Percentiles rank a stretch among this genome's conserved stretches.
Conservation (phyloP, 1,140 invertebrate species). For the Drosophila kohkoa region DNA sequence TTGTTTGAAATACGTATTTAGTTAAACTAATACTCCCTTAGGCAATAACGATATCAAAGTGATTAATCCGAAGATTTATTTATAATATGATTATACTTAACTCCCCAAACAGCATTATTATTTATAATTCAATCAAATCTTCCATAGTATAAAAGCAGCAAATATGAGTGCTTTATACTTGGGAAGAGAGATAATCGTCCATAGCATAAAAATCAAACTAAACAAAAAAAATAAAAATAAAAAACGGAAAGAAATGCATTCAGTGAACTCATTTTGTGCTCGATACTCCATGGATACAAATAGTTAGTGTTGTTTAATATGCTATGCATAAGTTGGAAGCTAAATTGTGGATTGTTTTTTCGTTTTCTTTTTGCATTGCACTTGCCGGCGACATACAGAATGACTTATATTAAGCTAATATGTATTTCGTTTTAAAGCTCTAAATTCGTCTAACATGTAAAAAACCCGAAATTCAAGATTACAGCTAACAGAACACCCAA, state of each 20-base stretch:
- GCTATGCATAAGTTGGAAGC: constrained; percentile 1
- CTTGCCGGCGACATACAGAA: constrained; percentile 7
- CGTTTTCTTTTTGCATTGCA: constrained; percentile 5
- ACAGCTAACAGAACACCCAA: constrained; percentile 14
- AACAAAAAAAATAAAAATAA: too few relatives aligned
- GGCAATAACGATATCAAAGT: too few relatives aligned
- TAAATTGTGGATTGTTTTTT: too few relatives aligned
- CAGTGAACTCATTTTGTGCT: constrained; percentile 1
- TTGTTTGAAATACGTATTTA: too few relatives aligned
- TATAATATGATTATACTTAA: too few relatives aligned
- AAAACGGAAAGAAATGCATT: background rate
- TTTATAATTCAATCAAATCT: background rate
- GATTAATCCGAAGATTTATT: too few relatives aligned
- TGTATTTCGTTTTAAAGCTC: constrained; percentile 22
- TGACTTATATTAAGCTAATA: constrained; percentile 1
- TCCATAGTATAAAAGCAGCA: background rate
- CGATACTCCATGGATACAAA: constrained; percentile 5
- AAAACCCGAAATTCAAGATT: constrained; percentile 17
- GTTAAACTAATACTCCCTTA: too few relatives aligned
- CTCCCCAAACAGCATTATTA: too few relatives aligned
- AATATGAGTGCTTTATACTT: background rate
- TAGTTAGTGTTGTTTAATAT: background rate
- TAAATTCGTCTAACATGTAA: constrained; percentile 21
- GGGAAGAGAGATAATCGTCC: background rate
- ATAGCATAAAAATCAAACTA: too few relatives aligned